Percentiles rank a stretch among this genome's conserved stretches.
phyloP scores from a whole-genome alignment of 2,113 vertebrate species.

The Verasper variegatus region DNA sequence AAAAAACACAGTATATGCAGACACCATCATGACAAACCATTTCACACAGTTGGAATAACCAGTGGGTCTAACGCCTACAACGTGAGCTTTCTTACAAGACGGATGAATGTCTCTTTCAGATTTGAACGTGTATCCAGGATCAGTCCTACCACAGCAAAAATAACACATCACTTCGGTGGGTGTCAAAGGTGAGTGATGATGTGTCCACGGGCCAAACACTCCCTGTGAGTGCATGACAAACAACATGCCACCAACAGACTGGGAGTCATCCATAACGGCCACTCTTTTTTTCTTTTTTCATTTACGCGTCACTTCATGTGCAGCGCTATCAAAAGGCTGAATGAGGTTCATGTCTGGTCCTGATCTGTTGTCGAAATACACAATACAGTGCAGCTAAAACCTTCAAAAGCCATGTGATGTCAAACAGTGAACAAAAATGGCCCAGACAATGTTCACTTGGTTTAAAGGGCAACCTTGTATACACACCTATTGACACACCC shows the following conservation, averaged over 20 bases:
- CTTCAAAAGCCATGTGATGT: not conserved
- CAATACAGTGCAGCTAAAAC: not conserved
- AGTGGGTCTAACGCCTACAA: not conserved
- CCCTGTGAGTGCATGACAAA: slow-evolving; percentile 42
- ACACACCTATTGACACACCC: not conserved
- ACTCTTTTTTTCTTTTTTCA: not conserved
- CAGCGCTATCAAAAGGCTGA: slow-evolving; percentile 24
- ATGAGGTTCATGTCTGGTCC: slow-evolving; percentile 10
- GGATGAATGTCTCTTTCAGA: not conserved
- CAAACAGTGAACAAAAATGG: slow-evolving; percentile 2
- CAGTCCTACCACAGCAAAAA: slow-evolving; percentile 13
- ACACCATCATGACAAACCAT: not conserved
- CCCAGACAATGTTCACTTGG: not conserved
- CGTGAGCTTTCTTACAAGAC: not conserved
- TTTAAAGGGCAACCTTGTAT: slow-evolving; percentile 4
- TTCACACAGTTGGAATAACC: not conserved
- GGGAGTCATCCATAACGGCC: slow-evolving; percentile 34
- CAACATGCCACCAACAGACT: slow-evolving; percentile 45
- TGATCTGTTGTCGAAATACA: not conserved
- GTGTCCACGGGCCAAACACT: slow-evolving; percentile 24
- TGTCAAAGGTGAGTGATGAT: slow-evolving; percentile 23
- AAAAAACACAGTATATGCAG: slow-evolving; percentile 9
- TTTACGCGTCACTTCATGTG: slow-evolving; percentile 10
- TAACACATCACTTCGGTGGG: not conserved
- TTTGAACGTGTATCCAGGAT: not conserved